Evolutionary conservation across 2,113 vertebrate genomes (phyloP), one percentile per base, ranked within the genome.

Genomic region (Engystomops pustulosus): DNA sequence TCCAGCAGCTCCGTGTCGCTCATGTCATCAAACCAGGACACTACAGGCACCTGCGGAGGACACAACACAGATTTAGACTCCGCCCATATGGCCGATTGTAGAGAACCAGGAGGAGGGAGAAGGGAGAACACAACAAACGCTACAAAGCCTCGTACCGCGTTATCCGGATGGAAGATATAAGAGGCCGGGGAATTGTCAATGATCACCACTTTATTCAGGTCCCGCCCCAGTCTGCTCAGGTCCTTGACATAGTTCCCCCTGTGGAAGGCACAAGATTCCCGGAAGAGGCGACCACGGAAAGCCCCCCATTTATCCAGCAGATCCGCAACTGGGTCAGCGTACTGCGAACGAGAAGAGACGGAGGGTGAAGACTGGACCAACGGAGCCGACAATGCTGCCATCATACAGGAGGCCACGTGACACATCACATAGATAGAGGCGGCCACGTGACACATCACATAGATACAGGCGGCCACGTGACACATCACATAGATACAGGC

Each of bases 1-100:
- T 99, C 97, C 0, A 98, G 94, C 78, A 99, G 95, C 88, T 99
- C 98, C 0, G 95, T 98, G 93, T 99, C 98, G 0, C 95, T 94
- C 95, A 95, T 97, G 92, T 99, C 97, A 55, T 99, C 96, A 25
- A 99, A 99, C 98, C 98, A 99, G 11, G 98, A 99, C 11, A 93
- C 95, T 77, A 99, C 97, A 0, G 98, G 97, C 55, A 99, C 97
- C 98, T 99, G 89, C 2, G 15, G 58, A 51, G 25, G 41, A 45
- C 62, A 67, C 32, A 30, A 41, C 38, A 5, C n/a, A n/a, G n/a
- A n/a, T n/a, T n/a, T n/a, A n/a, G n/a, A n/a, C n/a, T n/a, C n/a
- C n/a, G n/a, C n/a, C n/a, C n/a, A n/a, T n/a, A n/a, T n/a, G n/a
- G n/a, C n/a, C n/a, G n/a, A n/a, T n/a, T n/a, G n/a, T n/a, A n/a